Evolutionary conservation across 2,888 invertebrate genomes (phyloP).

Genomic region (Ditylenchus weischeri): DNA sequence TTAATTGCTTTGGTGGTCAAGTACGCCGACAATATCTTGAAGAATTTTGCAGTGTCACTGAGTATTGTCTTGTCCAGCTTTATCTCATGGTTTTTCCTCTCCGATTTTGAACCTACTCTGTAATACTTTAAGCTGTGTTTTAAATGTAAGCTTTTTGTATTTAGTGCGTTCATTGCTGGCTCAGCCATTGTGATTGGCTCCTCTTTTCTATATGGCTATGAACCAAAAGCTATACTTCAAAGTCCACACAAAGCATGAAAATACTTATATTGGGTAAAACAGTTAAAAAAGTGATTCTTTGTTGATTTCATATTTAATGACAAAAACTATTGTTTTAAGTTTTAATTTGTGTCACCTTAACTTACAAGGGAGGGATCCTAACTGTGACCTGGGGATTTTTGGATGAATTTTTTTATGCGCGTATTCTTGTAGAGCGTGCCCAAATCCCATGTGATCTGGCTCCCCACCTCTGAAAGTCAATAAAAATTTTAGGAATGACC

Average conservation of each 20-base stretch:
- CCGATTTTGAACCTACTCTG: slow-evolving; percentile 61
- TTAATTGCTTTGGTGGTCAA: slow-evolving; percentile 65
- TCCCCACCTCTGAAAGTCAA: too few species aligned
- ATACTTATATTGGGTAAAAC: background rate
- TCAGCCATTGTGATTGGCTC: slow-evolving; percentile 62
- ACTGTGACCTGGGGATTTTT: too few species aligned
- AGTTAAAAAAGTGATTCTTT: slow-evolving; percentile 2
- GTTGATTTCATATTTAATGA: too few species aligned
- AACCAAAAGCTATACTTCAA: slow-evolving; percentile 30
- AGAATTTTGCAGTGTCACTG: slow-evolving; percentile 64
- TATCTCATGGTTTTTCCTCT: slow-evolving; percentile 62
- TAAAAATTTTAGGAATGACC: too few species aligned
- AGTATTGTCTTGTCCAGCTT: slow-evolving; percentile 64
- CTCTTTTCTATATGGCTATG: slow-evolving; percentile 62
- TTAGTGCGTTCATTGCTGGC: slow-evolving; percentile 61
- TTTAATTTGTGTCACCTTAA: too few species aligned
- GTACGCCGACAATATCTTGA: slow-evolving; percentile 66
- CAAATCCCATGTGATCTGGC: too few species aligned
- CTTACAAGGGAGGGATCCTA: too few species aligned
- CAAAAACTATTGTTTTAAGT: too few species aligned
- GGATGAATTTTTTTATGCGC: too few species aligned
- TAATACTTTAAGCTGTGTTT: slow-evolving; percentile 41
- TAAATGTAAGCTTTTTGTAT: slow-evolving; percentile 15
- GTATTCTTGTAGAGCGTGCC: too few species aligned
- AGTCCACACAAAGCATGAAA: background rate